Base-by-base conservation (phyloP, 2,113 vertebrate genomes). In the Andinoacara biseriatus region DNA sequence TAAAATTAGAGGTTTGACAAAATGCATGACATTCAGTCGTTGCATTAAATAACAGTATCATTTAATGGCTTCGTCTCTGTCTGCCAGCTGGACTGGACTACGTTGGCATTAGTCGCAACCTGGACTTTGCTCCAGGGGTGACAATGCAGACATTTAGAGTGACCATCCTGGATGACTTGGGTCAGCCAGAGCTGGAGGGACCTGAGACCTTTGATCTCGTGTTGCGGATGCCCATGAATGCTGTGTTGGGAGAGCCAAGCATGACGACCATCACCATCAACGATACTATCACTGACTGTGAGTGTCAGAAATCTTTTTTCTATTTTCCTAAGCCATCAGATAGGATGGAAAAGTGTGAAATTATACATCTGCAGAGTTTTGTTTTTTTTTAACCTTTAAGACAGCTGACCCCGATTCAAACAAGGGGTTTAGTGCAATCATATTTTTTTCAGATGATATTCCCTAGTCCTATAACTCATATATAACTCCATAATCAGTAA, bases 51-150 rank as follows among this genome's bases (percentile, higher is more conserved):
- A 14, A 13, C 4, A 10, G 1, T 2, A 13, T 79, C 54, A 29
- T 4, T 13, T 62, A 13, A 46, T 40, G 26, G 5, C 14, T 81
- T 74, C 80, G 54, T 88, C 58, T 77, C 35, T 56, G 2, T 60
- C 40, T 69, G 8, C 29, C 82, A 98, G 97, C 96, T 85, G 97
- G 97, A 84, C 88, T 94, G 18, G 96, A 97, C 91, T 97, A 98
- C 0, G 92, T 96, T 31, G 96, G 96, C 74, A 94, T 98, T 49
- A 97, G 94, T 86, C 90, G 57, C 84, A 97, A 96, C 80, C 91
- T 97, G 82, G 95, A 96, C 91, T 98, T 98, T 86, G 93, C 94
- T 31, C 96, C 96, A 0, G 97, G 96, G 13, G 95, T 97, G 29
- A 95, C 91, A 3, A 92, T 96, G 95, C 96, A 97, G 92, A 96